Conservation (phyloP, 2,888 invertebrate species). For the Nemoura dubitans region DNA sequence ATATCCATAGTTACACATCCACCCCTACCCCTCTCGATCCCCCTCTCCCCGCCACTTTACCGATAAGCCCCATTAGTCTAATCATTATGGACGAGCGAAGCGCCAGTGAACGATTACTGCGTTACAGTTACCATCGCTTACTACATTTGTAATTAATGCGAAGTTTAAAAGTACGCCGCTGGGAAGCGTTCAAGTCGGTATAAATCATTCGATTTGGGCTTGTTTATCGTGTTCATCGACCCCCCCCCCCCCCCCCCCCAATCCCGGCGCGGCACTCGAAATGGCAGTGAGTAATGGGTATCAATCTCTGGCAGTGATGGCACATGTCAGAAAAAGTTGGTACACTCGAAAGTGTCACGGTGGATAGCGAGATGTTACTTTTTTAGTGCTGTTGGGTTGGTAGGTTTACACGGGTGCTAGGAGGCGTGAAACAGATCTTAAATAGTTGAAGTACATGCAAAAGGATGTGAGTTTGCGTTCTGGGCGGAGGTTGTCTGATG, state of each 20-base stretch:
- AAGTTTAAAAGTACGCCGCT: not conserved
- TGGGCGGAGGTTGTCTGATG: too few relatives aligned
- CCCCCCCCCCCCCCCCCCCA: not conserved
- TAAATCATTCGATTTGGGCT: not conserved
- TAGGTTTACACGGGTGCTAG: not conserved
- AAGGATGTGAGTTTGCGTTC: too few relatives aligned
- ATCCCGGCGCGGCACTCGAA: not conserved
- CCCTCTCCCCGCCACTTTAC: not conserved
- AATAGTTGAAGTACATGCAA: too few relatives aligned
- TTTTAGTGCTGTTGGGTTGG: not conserved
- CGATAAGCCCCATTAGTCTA: not conserved
- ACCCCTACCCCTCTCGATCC: not conserved
- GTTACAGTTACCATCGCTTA: not conserved
- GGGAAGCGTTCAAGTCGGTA: constrained; percentile 4
- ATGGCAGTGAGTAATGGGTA: not conserved
- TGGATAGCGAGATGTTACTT: not conserved
- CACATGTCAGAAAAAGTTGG: not conserved
- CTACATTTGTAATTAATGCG: not conserved
- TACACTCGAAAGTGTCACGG: not conserved
- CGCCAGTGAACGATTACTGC: not conserved
- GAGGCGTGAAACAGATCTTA: not conserved
- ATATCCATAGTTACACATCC: not conserved
- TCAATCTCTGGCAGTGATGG: not conserved
- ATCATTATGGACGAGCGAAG: not conserved
- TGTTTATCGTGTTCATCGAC: not conserved